A percentile compares a stretch with the other conserved stretches of the same genome.
phyloP scores from a whole-genome alignment of 2,888 invertebrate species.

The Neoascia interrupta region DNA sequence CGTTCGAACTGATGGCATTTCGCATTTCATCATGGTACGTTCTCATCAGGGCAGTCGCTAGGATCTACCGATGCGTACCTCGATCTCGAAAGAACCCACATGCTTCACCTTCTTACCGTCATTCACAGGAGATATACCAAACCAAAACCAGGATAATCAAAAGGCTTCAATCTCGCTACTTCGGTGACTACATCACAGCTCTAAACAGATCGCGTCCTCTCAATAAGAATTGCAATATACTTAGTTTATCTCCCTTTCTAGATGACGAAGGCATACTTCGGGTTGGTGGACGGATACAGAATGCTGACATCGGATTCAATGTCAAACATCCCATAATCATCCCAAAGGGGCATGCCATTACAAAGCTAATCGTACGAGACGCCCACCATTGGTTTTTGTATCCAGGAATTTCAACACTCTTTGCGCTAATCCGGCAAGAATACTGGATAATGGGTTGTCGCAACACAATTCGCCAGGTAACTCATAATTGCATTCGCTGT shows the following conservation, averaged over 20 bases:
- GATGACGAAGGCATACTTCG: background rate
- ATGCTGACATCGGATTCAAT: conserved; percentile 6
- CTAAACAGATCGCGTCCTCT: background rate
- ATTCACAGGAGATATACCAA: background rate
- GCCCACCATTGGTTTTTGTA: background rate
- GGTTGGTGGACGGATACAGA: background rate
- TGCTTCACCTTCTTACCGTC: too few relatives aligned
- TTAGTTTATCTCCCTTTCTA: background rate
- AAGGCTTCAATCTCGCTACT: conserved; percentile 1
- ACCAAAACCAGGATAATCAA: background rate
- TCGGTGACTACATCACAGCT: background rate
- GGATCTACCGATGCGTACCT: background rate
- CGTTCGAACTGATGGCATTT: background rate
- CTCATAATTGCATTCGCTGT: background rate
- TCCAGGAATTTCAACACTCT: conserved; percentile 1
- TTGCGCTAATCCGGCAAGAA: conserved; percentile 21
- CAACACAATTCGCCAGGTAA: conserved; percentile 20
- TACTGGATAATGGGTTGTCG: conserved; percentile 35
- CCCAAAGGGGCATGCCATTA: too few relatives aligned
- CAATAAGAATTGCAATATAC: background rate
- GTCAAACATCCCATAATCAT: conserved; percentile 33
- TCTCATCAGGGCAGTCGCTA: background rate
- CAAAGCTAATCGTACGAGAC: background rate
- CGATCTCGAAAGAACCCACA: too few relatives aligned
- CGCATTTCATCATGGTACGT: conserved; percentile 6